Evolutionary conservation across 2,888 invertebrate genomes (phyloP).

Genomic region (Metalampra italica): DNA sequence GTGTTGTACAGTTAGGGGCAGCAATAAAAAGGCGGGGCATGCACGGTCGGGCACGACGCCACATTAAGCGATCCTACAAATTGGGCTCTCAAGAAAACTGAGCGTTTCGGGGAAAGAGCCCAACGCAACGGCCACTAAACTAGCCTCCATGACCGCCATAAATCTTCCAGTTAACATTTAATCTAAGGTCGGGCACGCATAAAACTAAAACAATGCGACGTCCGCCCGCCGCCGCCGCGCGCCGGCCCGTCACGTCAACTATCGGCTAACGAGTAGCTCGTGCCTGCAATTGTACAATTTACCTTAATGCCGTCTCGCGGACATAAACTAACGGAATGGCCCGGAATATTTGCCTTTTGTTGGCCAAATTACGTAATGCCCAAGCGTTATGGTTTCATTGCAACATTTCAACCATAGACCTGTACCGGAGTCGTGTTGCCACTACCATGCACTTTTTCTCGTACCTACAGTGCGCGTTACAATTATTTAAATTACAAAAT

Average conservation of each 20-base stretch:
- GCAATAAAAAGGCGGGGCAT: slow-evolving; percentile 75
- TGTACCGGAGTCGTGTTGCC: slow-evolving; percentile 10
- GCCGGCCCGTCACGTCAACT: slow-evolving; percentile 55
- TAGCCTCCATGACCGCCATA: slow-evolving; percentile 63
- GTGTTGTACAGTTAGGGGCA: slow-evolving; percentile 76
- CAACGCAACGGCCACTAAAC: slow-evolving; percentile 53
- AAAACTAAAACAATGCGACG: slow-evolving; percentile 72
- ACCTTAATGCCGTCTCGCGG: slow-evolving; percentile 67
- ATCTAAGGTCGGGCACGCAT: slow-evolving; percentile 68
- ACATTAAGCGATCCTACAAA: slow-evolving; percentile 68
- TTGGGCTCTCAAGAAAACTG: slow-evolving; percentile 71
- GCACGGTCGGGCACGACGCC: slow-evolving; percentile 64
- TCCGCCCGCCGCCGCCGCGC: slow-evolving; percentile 39
- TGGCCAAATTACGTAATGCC: slow-evolving; percentile 66
- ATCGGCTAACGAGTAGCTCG: slow-evolving; percentile 71
- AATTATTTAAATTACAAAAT: slow-evolving; percentile 14
- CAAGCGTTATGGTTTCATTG: slow-evolving; percentile 61
- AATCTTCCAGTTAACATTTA: slow-evolving; percentile 67
- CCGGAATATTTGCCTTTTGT: slow-evolving; percentile 65
- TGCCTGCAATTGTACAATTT: slow-evolving; percentile 74
- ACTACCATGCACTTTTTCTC: slow-evolving; percentile 8
- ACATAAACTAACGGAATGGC: slow-evolving; percentile 67
- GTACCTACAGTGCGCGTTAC: slow-evolving; percentile 13
- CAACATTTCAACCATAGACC: slow-evolving; percentile 25
- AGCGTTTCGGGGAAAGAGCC: slow-evolving; percentile 68